Percentiles rank a stretch among this genome's conserved stretches.
Conservation (phyloP, 2,797 vertebrate species). For the Anabacerthia variegaticeps region DNA sequence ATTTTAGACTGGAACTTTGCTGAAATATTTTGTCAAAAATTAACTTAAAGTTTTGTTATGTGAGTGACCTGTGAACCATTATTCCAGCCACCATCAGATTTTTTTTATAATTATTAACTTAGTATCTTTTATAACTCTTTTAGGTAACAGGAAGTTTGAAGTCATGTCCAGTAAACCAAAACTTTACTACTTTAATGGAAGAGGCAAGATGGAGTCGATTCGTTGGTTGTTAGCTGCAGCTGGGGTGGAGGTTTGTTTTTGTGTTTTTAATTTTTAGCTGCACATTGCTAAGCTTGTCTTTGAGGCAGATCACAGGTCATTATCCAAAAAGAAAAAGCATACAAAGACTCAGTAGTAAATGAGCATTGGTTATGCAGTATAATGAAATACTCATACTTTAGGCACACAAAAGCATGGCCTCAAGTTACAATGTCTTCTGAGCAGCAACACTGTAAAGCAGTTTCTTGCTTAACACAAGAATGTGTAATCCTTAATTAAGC, state of each 20-base stretch:
- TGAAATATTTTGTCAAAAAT: not conserved
- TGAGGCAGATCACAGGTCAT: not conserved
- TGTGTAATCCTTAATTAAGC: not conserved
- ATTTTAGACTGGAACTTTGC: not conserved
- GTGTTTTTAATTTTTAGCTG: not conserved
- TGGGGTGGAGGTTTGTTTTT: slow-evolving; percentile 76
- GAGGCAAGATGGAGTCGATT: slow-evolving; percentile 87
- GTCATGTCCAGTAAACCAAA: slow-evolving; percentile 79
- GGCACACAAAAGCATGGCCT: not conserved
- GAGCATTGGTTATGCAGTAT: not conserved
- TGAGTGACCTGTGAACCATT: not conserved
- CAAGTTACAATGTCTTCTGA: not conserved
- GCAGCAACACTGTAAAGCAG: not conserved
- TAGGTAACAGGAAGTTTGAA: slow-evolving; percentile 24
- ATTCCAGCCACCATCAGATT: not conserved
- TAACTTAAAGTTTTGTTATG: not conserved
- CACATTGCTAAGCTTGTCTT: not conserved
- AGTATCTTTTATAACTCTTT: not conserved
- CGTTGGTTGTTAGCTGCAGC: slow-evolving; percentile 84
- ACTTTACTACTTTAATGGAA: slow-evolving; percentile 83
- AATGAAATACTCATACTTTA: not conserved
- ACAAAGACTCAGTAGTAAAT: not conserved
- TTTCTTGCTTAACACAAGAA: not conserved
- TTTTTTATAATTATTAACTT: not conserved
- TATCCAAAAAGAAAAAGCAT: not conserved